Evolutionary conservation across 2,797 vertebrate species (phyloP).

Genomic region (Anolis apletophallus): DNA sequence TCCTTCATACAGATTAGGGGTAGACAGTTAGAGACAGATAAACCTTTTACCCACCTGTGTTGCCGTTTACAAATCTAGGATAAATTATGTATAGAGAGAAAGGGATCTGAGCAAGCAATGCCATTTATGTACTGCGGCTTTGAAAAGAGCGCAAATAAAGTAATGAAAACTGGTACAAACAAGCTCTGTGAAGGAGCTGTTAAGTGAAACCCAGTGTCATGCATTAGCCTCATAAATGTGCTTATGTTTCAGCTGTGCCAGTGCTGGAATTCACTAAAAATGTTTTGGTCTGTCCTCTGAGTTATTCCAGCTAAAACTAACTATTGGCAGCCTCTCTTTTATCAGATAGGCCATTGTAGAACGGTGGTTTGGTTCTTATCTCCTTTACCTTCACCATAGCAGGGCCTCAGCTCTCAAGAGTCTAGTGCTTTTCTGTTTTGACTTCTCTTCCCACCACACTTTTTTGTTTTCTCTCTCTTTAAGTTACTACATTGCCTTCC

Average conservation of each 20-base stretch:
- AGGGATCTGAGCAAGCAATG: background rate
- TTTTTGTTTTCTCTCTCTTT: slow-evolving; percentile 14
- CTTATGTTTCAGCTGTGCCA: slow-evolving; percentile 18
- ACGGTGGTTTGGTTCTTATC: slow-evolving; percentile 35
- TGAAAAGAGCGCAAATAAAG: slow-evolving; percentile 8
- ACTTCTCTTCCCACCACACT: background rate
- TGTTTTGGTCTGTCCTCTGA: background rate
- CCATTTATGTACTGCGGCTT: background rate
- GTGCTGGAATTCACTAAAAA: slow-evolving; percentile 26
- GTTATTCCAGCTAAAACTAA: slow-evolving; percentile 45
- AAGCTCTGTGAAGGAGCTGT: slow-evolving; percentile 1
- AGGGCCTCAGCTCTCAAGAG: slow-evolving; percentile 31
- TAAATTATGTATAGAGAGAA: background rate
- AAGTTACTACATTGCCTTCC: background rate
- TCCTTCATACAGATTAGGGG: background rate
- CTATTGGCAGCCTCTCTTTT: slow-evolving; percentile 28
- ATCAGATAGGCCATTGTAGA: slow-evolving; percentile 46
- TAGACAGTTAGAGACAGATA: background rate
- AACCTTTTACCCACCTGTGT: background rate
- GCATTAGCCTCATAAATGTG: background rate
- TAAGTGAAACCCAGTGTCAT: slow-evolving; percentile 21
- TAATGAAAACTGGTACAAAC: background rate
- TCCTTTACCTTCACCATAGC: slow-evolving; percentile 12
- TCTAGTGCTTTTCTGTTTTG: slow-evolving; percentile 39
- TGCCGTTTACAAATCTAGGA: background rate